Evolutionary conservation across 2,888 invertebrate species (phyloP).

Genomic region (Tetramorium bicarinatum): DNA sequence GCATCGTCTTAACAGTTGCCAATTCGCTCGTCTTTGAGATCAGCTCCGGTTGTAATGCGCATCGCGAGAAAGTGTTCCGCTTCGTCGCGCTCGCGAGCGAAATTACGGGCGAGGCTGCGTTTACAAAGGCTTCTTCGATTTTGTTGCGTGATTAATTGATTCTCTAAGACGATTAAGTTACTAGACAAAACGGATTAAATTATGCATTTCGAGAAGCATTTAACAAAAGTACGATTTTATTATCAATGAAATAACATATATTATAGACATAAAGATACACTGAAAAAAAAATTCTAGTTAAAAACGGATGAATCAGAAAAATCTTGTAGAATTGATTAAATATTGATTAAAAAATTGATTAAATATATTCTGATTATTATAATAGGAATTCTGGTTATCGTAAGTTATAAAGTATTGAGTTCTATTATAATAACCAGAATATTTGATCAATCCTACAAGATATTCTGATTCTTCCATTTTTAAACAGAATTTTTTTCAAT

Average conservation of each 20-base stretch:
- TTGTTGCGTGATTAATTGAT: background rate
- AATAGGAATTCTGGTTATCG: too few relatives aligned
- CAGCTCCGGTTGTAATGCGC: conserved; percentile 12
- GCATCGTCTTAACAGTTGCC: conserved; percentile 65
- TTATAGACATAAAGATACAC: background rate
- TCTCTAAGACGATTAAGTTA: background rate
- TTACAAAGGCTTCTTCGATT: conserved; percentile 8
- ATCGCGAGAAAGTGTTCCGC: conserved; percentile 35
- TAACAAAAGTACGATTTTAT: background rate
- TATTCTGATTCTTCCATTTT: too few relatives aligned
- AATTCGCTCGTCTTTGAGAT: conserved; percentile 63
- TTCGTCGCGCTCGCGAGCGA: conserved; percentile 23
- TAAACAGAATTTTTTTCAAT: too few relatives aligned
- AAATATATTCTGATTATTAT: too few relatives aligned
- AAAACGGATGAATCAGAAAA: too few relatives aligned
- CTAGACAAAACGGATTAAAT: background rate
- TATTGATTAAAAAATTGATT: too few relatives aligned
- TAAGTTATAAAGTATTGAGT: too few relatives aligned
- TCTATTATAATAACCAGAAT: too few relatives aligned
- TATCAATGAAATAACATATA: background rate
- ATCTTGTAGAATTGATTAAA: too few relatives aligned
- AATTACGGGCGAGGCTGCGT: conserved; percentile 7
- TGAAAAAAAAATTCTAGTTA: too few relatives aligned
- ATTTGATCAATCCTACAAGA: too few relatives aligned
- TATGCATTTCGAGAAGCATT: background rate